A percentile compares a stretch with the other conserved stretches of the same genome.
These are phyloP conservation scores for Muschampia plurimacula DNA, from an alignment of 2,888 invertebrate species.

Conservation along the genomic window DNA sequence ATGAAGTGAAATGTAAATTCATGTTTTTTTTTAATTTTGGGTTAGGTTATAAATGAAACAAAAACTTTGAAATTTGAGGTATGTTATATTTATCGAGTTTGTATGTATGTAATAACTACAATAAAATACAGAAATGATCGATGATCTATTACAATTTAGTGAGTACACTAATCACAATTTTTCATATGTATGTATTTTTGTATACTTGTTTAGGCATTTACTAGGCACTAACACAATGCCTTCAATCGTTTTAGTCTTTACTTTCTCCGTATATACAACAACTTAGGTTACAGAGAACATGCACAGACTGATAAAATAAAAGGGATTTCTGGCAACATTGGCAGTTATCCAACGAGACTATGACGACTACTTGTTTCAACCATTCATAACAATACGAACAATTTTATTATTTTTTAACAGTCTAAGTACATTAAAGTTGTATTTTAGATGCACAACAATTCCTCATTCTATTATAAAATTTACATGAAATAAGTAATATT, in stretches of 20 bases:
- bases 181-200: constrained; percentile 82
- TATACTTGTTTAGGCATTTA: constrained; percentile 81
- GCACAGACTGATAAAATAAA: constrained; percentile 33
- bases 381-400: not conserved
- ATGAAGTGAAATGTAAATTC: too few species aligned
- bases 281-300: constrained; percentile 53
- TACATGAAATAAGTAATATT: constrained; percentile 5
- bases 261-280: constrained; percentile 80
- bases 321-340: constrained; percentile 32
- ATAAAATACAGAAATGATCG: constrained; percentile 83
- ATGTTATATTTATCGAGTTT: constrained; percentile 85
- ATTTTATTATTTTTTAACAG: not conserved
- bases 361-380: not conserved
- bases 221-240: constrained; percentile 76
- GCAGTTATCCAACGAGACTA: constrained; percentile 39
- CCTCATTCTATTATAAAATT: constrained; percentile 11
- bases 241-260: constrained; percentile 75
- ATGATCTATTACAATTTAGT: constrained; percentile 80
- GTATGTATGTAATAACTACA: constrained; percentile 85
- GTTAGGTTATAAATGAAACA: constrained; percentile 45
- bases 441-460: not conserved
- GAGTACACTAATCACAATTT: constrained; percentile 80
- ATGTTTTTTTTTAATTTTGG: not conserved
- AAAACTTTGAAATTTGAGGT: constrained; percentile 76
- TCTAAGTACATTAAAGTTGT: not conserved